phyloP scores from a whole-genome alignment of 1,140 invertebrate genomes.

The Drosophila melanica region DNA sequence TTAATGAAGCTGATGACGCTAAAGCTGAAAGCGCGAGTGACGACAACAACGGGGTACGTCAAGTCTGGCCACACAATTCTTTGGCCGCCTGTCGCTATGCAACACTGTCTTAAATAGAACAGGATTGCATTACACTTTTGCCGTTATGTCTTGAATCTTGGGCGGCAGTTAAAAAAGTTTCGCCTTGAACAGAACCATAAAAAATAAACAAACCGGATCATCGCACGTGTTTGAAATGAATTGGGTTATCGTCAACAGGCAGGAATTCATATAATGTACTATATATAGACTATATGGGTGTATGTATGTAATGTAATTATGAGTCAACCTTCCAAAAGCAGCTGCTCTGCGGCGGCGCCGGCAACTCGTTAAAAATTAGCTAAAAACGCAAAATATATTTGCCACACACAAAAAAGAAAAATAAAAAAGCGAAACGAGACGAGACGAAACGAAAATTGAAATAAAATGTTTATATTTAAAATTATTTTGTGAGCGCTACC shows the following conservation, averaged over 20 bases:
- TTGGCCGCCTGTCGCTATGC: constrained; percentile 2
- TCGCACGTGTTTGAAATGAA: constrained; percentile 65
- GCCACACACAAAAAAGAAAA: constrained; percentile 11
- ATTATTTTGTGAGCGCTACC: constrained; percentile 39
- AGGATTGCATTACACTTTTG: constrained; percentile 10
- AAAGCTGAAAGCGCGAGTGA: constrained; percentile 48
- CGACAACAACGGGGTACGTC: constrained; percentile 15
- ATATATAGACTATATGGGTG: neutral
- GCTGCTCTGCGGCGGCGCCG: constrained; percentile 23
- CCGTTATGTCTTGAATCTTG: constrained; percentile 2
- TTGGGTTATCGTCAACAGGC: constrained; percentile 50
- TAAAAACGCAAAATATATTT: constrained; percentile 55
- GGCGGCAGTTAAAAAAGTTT: constrained; percentile 2
- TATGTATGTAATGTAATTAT: constrained; percentile 3
- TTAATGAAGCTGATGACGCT: constrained; percentile 37
- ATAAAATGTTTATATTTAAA: constrained; percentile 41
- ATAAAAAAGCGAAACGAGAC: neutral
- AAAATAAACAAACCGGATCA: neutral
- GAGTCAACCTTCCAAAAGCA: constrained; percentile 37
- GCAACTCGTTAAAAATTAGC: constrained; percentile 43
- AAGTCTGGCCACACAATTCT: constrained; percentile 14
- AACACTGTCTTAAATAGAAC: constrained; percentile 15
- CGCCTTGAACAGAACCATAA: neutral
- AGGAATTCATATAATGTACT: neutral
- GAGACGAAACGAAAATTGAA: neutral